phyloP scores from a whole-genome alignment of 2,113 vertebrate species.

The Mustela lutreola region DNA sequence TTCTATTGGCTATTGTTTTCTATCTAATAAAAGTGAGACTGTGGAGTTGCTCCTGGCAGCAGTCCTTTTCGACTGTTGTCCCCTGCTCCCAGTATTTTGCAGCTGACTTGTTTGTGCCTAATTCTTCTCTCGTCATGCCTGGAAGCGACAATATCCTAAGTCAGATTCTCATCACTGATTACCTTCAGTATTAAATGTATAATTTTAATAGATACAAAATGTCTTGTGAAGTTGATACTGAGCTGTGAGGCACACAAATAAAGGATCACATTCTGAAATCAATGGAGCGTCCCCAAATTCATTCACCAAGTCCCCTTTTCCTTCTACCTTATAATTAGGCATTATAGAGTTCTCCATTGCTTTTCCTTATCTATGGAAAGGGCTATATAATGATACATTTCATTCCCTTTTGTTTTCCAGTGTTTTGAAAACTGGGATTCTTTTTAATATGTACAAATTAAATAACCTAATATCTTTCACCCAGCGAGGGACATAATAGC shows the following conservation, averaged over 20 bases:
- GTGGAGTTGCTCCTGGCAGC: too few species aligned
- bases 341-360: neutral
- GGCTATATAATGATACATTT: neutral
- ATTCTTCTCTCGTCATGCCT: too few species aligned
- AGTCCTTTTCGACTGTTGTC: too few species aligned
- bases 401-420: neutral
- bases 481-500: neutral
- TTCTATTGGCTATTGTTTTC: too few species aligned
- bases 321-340: neutral
- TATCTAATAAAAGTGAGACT: too few species aligned
- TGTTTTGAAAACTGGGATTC: neutral
- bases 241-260: neutral
- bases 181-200: neutral
- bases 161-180: neutral
- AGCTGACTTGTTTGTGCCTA: too few species aligned
- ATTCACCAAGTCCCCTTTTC: neutral
- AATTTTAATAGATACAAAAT: neutral
- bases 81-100: too few species aligned
- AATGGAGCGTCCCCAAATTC: neutral
- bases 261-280: neutral
- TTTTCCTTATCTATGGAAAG: neutral
- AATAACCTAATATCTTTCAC: neutral
- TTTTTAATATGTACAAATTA: neutral
- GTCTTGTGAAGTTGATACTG: neutral
- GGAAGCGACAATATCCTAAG: neutral